phyloP scores from a whole-genome alignment of 2,113 vertebrate species.

The Girardinichthys multiradiatus region DNA sequence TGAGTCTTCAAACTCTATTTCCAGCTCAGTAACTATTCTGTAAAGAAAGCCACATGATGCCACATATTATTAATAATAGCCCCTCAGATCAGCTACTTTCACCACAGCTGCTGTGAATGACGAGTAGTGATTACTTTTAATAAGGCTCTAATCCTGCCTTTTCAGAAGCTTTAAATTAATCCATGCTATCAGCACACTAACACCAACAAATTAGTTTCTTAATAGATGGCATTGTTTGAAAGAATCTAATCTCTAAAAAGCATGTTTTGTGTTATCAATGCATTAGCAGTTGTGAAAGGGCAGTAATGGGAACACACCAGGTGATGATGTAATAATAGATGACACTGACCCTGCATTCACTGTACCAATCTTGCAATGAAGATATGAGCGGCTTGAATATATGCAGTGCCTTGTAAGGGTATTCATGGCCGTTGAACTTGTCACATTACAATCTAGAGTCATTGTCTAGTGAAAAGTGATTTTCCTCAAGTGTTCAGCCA shows the following conservation, averaged over 20 bases:
- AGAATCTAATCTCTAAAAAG: conserved; percentile 42
- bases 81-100: conserved; percentile 21
- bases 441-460: too few relatives aligned
- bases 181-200: conserved; percentile 25
- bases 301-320: conserved; percentile 5
- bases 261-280: conserved; percentile 10
- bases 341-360: not conserved
- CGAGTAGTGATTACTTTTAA: conserved; percentile 55
- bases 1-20: conserved; percentile 31
- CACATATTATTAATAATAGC: conserved; percentile 30
- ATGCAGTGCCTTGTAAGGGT: not conserved
- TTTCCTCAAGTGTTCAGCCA: too few relatives aligned
- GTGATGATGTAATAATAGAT: not conserved
- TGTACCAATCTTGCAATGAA: conserved; percentile 14
- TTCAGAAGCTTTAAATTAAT: conserved; percentile 42
- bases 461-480: too few relatives aligned
- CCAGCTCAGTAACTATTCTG: conserved; percentile 13
- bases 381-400: conserved; percentile 14
- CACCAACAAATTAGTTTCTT: conserved; percentile 38
- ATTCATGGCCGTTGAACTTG: not conserved
- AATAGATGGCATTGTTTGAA: conserved; percentile 24
- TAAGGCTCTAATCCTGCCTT: conserved; percentile 47
- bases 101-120: conserved; percentile 27
- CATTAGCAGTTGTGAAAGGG: not conserved
- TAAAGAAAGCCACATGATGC: conserved; percentile 44